Evolutionary conservation across 1,140 invertebrate genomes (phyloP).

Genomic region (Drosophila lacteicornis): DNA sequence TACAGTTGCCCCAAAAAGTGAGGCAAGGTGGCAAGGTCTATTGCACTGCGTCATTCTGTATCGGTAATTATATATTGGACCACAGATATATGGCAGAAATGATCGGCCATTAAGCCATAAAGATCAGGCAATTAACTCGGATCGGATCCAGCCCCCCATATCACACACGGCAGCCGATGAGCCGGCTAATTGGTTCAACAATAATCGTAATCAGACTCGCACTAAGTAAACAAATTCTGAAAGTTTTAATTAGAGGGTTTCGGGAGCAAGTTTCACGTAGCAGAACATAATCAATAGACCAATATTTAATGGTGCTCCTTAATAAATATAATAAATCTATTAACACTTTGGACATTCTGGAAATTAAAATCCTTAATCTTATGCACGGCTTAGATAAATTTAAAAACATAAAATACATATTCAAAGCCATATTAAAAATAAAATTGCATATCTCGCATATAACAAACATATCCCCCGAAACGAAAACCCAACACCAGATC

Average conservation of each 20-base stretch:
- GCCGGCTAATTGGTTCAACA: conserved; percentile 34
- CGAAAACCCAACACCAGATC: conserved; percentile 7
- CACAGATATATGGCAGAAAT: conserved; percentile 39
- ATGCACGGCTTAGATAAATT: too few species aligned
- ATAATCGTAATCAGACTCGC: conserved; percentile 20
- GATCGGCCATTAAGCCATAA: conserved; percentile 45
- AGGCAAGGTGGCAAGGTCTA: neutral
- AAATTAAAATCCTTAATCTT: too few species aligned
- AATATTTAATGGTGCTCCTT: neutral
- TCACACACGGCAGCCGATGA: conserved; percentile 32
- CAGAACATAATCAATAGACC: too few species aligned
- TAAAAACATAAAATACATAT: too few species aligned
- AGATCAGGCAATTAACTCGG: conserved; percentile 39
- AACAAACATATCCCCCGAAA: neutral
- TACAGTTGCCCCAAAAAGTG: conserved; percentile 28
- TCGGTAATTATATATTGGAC: conserved; percentile 30
- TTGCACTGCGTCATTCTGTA: conserved; percentile 25
- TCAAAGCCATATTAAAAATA: neutral
- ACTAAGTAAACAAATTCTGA: conserved; percentile 5
- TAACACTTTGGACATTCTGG: neutral
- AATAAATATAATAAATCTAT: too few species aligned
- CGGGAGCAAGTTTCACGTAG: neutral
- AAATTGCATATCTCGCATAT: neutral
- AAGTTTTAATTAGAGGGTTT: neutral
- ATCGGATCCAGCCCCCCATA: conserved; percentile 11